These are phyloP conservation scores for Desmodus rotundus DNA, from an alignment of 2,113 vertebrate genomes.

Conservation along the genomic window DNA sequence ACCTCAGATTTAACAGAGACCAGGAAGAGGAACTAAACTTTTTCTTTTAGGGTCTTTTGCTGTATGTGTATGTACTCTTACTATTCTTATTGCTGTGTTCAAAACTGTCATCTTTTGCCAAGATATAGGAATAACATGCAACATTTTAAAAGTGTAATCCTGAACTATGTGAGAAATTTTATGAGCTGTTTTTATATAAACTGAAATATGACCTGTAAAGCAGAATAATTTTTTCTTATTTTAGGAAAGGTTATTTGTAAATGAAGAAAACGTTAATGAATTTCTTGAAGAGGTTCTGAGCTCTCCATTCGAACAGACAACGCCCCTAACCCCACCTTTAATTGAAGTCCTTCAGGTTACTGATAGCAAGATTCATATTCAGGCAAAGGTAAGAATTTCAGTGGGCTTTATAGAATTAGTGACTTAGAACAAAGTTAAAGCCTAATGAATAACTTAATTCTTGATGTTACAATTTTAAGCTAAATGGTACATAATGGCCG, in stretches of 20 bases:
- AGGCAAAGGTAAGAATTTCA: conserved; percentile 78
- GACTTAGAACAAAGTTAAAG: conserved; percentile 6
- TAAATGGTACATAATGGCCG: background rate
- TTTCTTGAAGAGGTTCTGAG: conserved; percentile 73
- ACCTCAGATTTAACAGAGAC: conserved; percentile 6
- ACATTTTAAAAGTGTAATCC: conserved; percentile 7
- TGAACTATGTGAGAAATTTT: background rate
- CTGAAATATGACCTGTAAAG: background rate
- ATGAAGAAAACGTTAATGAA: conserved; percentile 81
- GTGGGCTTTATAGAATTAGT: background rate
- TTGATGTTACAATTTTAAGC: background rate
- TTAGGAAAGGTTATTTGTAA: conserved; percentile 83
- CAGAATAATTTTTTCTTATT: conserved; percentile 32
- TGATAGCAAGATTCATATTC: conserved; percentile 80
- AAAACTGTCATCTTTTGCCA: conserved; percentile 14
- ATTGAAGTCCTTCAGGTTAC: conserved; percentile 81
- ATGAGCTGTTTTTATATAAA: background rate
- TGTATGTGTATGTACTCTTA: background rate
- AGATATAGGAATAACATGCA: background rate
- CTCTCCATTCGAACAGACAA: conserved; percentile 58
- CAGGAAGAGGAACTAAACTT: background rate
- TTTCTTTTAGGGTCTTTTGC: background rate
- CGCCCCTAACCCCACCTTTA: conserved; percentile 51
- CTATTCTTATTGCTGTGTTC: background rate
- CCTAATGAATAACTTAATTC: background rate